Conservation (phyloP, 2,888 invertebrate genomes). For the Macrophya alboannulata region DNA sequence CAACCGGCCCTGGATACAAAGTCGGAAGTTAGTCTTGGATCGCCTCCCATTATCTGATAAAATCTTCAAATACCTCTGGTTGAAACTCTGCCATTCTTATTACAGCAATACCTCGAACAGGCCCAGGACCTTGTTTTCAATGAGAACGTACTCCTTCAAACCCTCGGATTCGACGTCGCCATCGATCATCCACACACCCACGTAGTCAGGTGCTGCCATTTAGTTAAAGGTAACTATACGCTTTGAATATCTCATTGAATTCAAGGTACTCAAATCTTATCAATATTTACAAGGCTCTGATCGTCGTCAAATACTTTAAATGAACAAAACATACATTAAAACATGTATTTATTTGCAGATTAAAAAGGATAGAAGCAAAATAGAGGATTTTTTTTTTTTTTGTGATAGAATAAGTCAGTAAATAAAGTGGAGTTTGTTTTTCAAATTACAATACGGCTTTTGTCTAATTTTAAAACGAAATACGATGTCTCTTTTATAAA, state of each 20-base stretch:
- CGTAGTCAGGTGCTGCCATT: conserved; percentile 97
- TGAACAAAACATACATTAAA: too few relatives aligned
- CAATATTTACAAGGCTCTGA: too few relatives aligned
- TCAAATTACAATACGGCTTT: too few relatives aligned
- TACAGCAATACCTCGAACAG: conserved; percentile 86
- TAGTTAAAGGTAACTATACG: conserved; percentile 91
- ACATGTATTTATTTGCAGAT: background rate
- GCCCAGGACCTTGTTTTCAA: conserved; percentile 97
- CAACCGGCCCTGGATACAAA: conserved; percentile 86
- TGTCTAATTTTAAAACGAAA: background rate
- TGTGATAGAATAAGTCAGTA: too few relatives aligned
- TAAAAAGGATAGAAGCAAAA: background rate
- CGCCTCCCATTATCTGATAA: background rate
- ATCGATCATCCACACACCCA: conserved; percentile 99
- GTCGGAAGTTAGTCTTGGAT: conserved; percentile 84
- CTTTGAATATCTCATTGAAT: background rate
- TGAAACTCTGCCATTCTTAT: conserved; percentile 50
- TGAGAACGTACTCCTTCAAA: conserved; percentile 98
- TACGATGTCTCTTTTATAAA: background rate
- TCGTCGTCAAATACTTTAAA: background rate
- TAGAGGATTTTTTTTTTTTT: background rate
- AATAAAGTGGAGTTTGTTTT: too few relatives aligned
- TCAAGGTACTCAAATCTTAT: too few relatives aligned
- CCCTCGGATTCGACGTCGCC: conserved; percentile 98
- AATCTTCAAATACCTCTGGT: background rate